Evolutionary conservation across 64 coral and sea anemone species (phyloP).

Genomic region (Montipora foliosa): DNA sequence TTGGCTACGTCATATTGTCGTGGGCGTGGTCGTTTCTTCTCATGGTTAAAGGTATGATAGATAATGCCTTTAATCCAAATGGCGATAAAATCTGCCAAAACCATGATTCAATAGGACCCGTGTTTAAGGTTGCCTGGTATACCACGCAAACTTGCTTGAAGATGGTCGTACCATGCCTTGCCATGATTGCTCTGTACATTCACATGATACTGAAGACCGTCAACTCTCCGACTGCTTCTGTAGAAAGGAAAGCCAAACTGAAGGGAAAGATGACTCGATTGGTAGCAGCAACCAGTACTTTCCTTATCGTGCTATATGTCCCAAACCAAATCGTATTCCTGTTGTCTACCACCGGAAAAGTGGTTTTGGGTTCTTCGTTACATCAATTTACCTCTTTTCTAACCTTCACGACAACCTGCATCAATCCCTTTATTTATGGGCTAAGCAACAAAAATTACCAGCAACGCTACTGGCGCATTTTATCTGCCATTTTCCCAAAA

Average conservation of each 20-base stretch:
- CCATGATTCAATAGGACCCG: not conserved
- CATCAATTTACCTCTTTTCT: conserved; percentile 31
- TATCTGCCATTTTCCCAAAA: not conserved
- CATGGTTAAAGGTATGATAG: not conserved
- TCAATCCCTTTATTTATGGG: conserved; percentile 69
- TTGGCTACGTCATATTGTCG: conserved; percentile 13
- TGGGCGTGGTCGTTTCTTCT: conserved; percentile 1
- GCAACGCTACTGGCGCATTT: conserved; percentile 33
- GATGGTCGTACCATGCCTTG: not conserved
- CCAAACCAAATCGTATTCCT: conserved; percentile 35
- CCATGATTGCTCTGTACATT: conserved; percentile 37
- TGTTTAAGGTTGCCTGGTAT: not conserved
- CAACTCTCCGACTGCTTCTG: not conserved
- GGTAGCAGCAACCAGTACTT: conserved; percentile 7
- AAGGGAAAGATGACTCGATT: conserved; percentile 37
- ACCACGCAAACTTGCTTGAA: conserved; percentile 9
- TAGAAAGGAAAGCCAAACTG: conserved; percentile 4
- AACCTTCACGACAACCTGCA: conserved; percentile 21
- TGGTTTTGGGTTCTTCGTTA: not conserved
- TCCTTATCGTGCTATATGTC: conserved; percentile 34
- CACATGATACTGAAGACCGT: conserved; percentile 43
- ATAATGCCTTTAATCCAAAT: not conserved
- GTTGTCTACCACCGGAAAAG: not conserved
- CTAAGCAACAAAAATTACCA: conserved; percentile 61
- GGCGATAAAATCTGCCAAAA: not conserved